Base-by-base conservation (phyloP, 2,888 invertebrate species). In the Gisinianus flammeolus region DNA sequence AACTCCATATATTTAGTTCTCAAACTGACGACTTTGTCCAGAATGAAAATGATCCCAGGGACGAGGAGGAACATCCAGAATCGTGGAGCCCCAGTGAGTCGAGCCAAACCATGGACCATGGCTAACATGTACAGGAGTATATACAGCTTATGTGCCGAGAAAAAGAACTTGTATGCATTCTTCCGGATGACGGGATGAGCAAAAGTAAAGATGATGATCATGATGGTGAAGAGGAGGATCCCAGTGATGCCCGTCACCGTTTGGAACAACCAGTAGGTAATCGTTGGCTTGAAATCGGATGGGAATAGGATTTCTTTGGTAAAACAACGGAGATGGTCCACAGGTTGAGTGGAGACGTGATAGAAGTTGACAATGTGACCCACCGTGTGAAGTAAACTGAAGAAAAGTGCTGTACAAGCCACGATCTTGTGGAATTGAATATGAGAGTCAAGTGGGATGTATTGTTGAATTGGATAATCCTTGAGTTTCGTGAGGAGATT, bases 281-380 rank as follows among this genome's bases (percentile, higher is more conserved):
- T 96, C 12, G 96, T 96, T 0, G 97, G 96, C 85, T 94, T 92
- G 85, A 95, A 95, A 87, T 97, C 97, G 0, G 96, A 96, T 0
- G 95, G 93, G 86, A 98, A 97, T 85, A 95, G 93, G 10, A 98
- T 93, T 87, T 98, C 97, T 83, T 94, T 93, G 0, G 97, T 97
- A 6, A 98, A 89, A 86, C 97, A 98, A 44, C 93, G 91, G 1
- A 98, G 88, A 87, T 98, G 95, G 85, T 96, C 96, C 0, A 96
- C 90, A 0, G 97, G 96, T 86, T 98, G 98, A 0, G 97, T 97
- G 4, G 96, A 96, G 0, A 98, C 94, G 86, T 98, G 97, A 87
- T 98, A 98, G 88, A 98, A 98, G 88, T 98, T 98, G 44, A 98
- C 95, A 86, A 97, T 93, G 86, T 98, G 98, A 0, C 97, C 97